phyloP scores from a whole-genome alignment of 2,888 invertebrate species.

The Mystacides longicornis region DNA sequence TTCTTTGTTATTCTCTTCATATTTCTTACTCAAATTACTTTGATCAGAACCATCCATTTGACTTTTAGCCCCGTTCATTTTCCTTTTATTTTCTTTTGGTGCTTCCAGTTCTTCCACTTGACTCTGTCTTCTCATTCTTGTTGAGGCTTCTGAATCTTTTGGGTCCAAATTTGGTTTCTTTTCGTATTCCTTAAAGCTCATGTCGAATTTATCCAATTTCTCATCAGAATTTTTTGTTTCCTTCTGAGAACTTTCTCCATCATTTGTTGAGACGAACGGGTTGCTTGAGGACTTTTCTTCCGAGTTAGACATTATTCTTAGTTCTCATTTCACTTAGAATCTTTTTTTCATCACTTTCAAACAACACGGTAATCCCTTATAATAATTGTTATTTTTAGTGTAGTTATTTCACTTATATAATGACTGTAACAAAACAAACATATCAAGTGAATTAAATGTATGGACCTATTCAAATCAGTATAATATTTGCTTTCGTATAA shows the following conservation, averaged over 20 bases:
- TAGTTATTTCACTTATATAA: no score
- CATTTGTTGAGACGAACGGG: not conserved
- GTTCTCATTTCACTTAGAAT: not conserved
- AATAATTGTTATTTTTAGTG: no score
- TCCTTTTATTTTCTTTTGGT: not conserved
- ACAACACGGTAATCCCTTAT: no score
- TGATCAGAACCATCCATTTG: not conserved
- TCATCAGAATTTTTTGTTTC: not conserved
- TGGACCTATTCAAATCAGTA: no score
- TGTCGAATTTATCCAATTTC: not conserved
- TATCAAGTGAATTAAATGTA: no score
- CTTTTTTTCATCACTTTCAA: no score
- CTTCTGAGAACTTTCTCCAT: not conserved
- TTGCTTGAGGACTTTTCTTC: not conserved
- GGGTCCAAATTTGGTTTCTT: not conserved
- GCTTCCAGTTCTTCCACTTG: not conserved
- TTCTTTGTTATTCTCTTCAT: not conserved
- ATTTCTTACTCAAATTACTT: not conserved
- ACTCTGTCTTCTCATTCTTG: not conserved
- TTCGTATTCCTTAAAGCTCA: not conserved
- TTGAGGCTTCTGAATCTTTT: not conserved
- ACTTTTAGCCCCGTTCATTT: not conserved
- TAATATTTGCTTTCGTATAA: no score
- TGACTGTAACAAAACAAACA: no score
- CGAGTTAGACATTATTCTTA: not conserved